These are phyloP conservation scores for Drosophila rhopaloa DNA, from an alignment of 1,140 invertebrate genomes.

Conservation along the genomic window DNA sequence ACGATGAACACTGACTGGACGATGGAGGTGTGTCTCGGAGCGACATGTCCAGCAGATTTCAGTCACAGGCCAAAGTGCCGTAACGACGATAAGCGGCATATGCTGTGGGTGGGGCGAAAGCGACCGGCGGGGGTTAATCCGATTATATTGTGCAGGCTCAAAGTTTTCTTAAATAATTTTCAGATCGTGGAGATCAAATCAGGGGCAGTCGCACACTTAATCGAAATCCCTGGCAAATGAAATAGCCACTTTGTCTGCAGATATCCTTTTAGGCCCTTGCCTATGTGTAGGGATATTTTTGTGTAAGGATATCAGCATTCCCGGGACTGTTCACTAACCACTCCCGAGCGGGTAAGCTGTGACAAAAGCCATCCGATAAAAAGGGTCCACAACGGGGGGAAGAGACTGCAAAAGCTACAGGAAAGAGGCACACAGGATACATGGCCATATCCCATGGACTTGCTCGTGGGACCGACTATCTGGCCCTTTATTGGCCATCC, in stretches of 20 bases:
- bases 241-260: slow-evolving; percentile 5
- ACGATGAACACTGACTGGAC: neutral
- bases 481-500: slow-evolving; percentile 9
- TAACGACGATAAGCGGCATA: slow-evolving; percentile 1
- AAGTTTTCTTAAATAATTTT: slow-evolving; percentile 11
- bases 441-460: neutral
- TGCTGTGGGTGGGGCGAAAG: neutral
- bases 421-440: neutral
- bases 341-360: slow-evolving; percentile 13
- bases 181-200: slow-evolving; percentile 7
- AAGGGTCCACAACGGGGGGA: neutral
- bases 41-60: slow-evolving; percentile 1
- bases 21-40: neutral
- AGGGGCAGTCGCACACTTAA: slow-evolving; percentile 5
- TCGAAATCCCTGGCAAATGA: slow-evolving; percentile 10
- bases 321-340: slow-evolving; percentile 1
- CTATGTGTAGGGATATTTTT: slow-evolving; percentile 4
- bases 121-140: neutral
- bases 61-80: slow-evolving; percentile 6
- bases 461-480: slow-evolving; percentile 7
- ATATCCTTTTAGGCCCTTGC: neutral
- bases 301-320: neutral
- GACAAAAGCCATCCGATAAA: slow-evolving; percentile 17
- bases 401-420: neutral
- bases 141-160: neutral